These are phyloP conservation scores for Seriola quinqueradiata DNA, from an alignment of 2,113 vertebrate genomes.

Conservation along the genomic window DNA sequence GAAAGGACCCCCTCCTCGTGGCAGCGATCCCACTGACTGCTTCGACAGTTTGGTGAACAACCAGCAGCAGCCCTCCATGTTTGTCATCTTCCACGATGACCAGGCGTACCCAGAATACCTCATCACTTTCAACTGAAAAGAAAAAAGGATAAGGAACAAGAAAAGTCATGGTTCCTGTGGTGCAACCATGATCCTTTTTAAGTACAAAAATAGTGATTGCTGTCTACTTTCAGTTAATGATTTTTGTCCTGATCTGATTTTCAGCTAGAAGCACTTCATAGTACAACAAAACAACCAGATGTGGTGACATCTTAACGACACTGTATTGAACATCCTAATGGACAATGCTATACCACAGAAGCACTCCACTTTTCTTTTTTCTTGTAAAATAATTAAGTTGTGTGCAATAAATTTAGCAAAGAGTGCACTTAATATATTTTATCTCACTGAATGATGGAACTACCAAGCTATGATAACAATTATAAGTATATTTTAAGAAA, in stretches of 20 bases:
- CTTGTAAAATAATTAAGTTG: neutral
- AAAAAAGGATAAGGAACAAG: too few species aligned
- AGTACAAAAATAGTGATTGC: neutral
- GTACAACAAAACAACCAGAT: neutral
- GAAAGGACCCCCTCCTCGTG: constrained; percentile 66
- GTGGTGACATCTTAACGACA: neutral
- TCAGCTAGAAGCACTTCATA: neutral
- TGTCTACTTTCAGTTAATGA: neutral
- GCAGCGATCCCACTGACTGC: constrained; percentile 63
- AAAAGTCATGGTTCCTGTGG: neutral
- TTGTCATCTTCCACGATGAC: constrained; percentile 85
- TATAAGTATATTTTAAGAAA: too few species aligned
- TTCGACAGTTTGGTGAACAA: constrained; percentile 83
- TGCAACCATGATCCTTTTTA: too few species aligned
- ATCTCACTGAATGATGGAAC: neutral
- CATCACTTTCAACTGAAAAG: constrained; percentile 80
- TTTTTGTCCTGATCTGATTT: neutral
- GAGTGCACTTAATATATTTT: neutral
- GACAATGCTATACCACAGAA: neutral
- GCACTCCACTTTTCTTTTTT: neutral
- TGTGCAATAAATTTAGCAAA: neutral
- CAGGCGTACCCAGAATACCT: constrained; percentile 86
- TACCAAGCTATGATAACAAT: neutral
- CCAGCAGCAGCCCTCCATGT: constrained; percentile 73
- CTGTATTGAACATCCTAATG: neutral